Evolutionary conservation across 2,113 vertebrate species (phyloP), one percentile per base, ranked within the genome.

Genomic region (Cygnus buccinator): DNA sequence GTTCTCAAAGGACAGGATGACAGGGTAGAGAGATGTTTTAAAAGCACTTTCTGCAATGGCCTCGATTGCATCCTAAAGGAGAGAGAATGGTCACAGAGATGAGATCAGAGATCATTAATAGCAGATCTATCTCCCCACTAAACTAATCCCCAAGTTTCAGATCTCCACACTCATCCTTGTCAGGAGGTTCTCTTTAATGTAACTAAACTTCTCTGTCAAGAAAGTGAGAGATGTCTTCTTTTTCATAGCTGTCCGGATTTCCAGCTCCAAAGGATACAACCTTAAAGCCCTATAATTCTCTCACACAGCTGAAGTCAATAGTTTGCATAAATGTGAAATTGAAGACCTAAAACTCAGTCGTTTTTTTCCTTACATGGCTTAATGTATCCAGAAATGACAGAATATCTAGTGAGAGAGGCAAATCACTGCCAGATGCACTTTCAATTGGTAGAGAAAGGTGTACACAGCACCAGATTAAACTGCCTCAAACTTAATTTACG

Each of bases 1-100:
- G 97, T 99, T 99, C 97, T 99, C 99, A 9, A 99, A 99, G 19
- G 99, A 99, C 94, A 99, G 98, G 96, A 99, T 98, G 54, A 99
- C 93, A 1, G 99, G 99, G 81, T 99, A 99, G 5, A 98, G 98
- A 33, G 99, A 99, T 2, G 99, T 99, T 98, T 99, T 99, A 97
- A 99, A 99, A 78, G 99, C 99, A 48, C 99, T 99, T 97, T 99
- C 99, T 55, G 99, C 99, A 50, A 99, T 99, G 71, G 99, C 99
- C 91, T 99, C 99, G 2, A 99, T 99, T 87, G 99, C 99, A 95
- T 99, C 99, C 99, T 99, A 96, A 83, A 77, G 71, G 77, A 97
- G 31, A 92, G 29, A 25, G 29, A 44, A 44, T 1, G 39, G 43
- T 11, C n/a, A 35, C 43, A 87, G 54, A 66, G 59, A 23, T 23